Evolutionary conservation across 2,888 invertebrate genomes (phyloP), one percentile per base, ranked within the genome.

Genomic region (Didymodactylos carnosus): DNA sequence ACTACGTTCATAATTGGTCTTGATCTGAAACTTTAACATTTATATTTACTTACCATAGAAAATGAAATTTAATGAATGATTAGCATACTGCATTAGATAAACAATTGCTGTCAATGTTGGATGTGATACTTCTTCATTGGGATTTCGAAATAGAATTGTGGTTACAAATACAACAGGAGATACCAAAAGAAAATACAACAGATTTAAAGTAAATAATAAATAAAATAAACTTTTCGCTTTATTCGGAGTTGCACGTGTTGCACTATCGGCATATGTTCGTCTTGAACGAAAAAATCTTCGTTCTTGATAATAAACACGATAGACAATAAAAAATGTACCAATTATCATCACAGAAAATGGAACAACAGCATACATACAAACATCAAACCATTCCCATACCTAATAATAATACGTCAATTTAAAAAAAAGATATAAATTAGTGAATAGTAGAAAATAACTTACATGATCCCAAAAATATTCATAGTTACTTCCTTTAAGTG

Each of bases 51-150:
- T 35, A 62, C 74, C 71, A 69, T 74, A 74, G 7, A 74, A 46
- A 46, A 74, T 53, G 46, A 74, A 74, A 72, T 74, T 74, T 35
- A 74, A 71, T 23, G 74, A 74, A 71, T 74, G 74, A 69, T 74
- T 74, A 53, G 71, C 71, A 71, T 74, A 74, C n/a, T 71, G 53
- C 29, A 74, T 35, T 10, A 74, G 27, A 71, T 74, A 74, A 39
- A 74, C 53, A 39, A 71, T 74, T 13, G 35, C n/a, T 35, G 71
- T 74, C 2, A 74, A 39, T 10, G 19, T 29, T 29, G 62, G 62
- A 62, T 62, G 35, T 7, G 62, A 16, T 6, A 6, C 0, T 62
- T 62, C 62, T 35, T 29, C 62, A 35, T 35, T 19, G 8, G n/a
- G 35, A 35, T 35, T 35, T 35, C 62, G 62, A 39, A 49, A 46